phyloP scores from a whole-genome alignment of 2,888 invertebrate species.

The Salticus scenicus region DNA sequence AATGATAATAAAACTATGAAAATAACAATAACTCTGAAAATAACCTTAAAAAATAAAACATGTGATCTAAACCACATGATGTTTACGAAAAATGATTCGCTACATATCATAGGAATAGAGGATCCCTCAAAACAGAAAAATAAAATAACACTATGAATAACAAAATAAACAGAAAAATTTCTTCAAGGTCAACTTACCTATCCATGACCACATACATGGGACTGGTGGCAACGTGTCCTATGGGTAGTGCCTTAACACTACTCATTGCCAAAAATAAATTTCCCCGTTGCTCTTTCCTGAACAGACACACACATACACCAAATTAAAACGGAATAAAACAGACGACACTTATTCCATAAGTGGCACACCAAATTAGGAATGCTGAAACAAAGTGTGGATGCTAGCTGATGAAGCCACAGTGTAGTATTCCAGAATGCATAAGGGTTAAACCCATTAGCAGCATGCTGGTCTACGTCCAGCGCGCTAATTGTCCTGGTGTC shows the following conservation, averaged over 20 bases:
- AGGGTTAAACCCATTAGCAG: slow-evolving; percentile 39
- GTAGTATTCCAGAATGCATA: slow-evolving; percentile 29
- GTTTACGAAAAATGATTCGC: too few species aligned
- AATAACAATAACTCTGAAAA: too few species aligned
- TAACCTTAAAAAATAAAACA: too few species aligned
- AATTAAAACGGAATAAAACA: slow-evolving; percentile 33
- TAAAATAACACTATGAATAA: too few species aligned
- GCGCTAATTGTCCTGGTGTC: slow-evolving; percentile 19
- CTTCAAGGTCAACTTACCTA: slow-evolving; percentile 48
- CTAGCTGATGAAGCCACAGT: slow-evolving; percentile 38
- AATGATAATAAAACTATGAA: too few species aligned
- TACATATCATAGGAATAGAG: too few species aligned
- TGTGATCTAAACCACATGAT: too few species aligned
- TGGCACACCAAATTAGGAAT: slow-evolving; percentile 58
- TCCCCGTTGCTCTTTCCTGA: slow-evolving; percentile 30
- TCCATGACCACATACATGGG: slow-evolving; percentile 68
- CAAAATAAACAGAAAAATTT: too few species aligned
- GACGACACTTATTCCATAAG: slow-evolving; percentile 64
- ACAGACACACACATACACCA: slow-evolving; percentile 50
- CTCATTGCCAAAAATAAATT: slow-evolving; percentile 58
- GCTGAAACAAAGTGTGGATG: slow-evolving; percentile 24
- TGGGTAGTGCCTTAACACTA: slow-evolving; percentile 66
- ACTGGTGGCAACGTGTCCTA: slow-evolving; percentile 61
- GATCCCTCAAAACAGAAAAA: too few species aligned
- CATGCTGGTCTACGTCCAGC: slow-evolving; percentile 52